Evolutionary conservation across 2,797 vertebrate species (phyloP), one percentile per base, ranked within the genome.

Genomic region (Takifugu ocellatus): DNA sequence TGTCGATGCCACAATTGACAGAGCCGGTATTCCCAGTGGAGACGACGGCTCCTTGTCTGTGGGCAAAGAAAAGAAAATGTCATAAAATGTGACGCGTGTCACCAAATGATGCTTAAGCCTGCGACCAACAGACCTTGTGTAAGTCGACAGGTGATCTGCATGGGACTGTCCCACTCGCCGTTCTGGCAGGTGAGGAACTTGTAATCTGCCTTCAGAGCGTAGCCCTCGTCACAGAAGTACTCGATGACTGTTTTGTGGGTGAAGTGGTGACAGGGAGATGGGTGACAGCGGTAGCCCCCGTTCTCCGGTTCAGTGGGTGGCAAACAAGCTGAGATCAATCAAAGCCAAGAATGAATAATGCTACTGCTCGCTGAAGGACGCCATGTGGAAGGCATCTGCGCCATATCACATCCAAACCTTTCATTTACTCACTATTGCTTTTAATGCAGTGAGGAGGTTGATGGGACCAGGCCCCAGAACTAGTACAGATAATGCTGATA

Each of bases 141-240:
- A 47, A 95, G 92, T 64, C 88, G 91, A 81, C 97, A 99, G 91
- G 94, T 97, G 44, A 99, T 93, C 86, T 96, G 95, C 92, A 98
- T 94, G 56, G 95, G 91, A 2, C 93, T 90, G 70, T 93, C 93
- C 97, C 97, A 99, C 74, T 96, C 93, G 59, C 97, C 97, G 57
- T 95, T 93, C 85, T 94, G 92, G 75, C 97, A 99, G 47, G 96
- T 99, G 89, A 97, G 89, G 81, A 96, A 99, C 68, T 95, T 96
- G 87, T 98, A 98, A 66, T 96, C 95, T 4, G 94, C 95, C 71
- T 99, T 99, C 75, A 99, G 84, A 65, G 94, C 85, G 71, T 94
- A 98, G 69, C 97, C 97, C 87, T 98, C 95, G 0, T 94, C 93
- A 11, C 96, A 99, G 45, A 96, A 93, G 81, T 98, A 99, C 83